Evolutionary conservation across 2,888 invertebrate species (phyloP), one percentile per base, ranked within the genome.

Genomic region (Brenthis daphne): DNA sequence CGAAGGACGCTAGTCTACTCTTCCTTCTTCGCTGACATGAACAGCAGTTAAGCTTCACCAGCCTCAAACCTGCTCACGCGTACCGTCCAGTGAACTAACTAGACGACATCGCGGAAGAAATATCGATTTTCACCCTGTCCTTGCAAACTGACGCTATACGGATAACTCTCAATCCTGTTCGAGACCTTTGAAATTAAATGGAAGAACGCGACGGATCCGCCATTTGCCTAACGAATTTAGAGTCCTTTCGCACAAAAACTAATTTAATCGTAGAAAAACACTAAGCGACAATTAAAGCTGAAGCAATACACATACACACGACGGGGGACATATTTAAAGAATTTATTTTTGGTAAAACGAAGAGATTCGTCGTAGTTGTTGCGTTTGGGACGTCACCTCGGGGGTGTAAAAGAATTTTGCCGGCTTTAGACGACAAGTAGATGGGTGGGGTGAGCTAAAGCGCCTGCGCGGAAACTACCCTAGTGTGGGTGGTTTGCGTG

Each of bases 401-500:
- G 84, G 88, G 89, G 87, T 89, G 89, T 86, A 84, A 82, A 82
- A 87, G 88, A 86, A 89, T 88, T 90, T 89, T 82, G 90, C 91
- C 91, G 92, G 91, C 82, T 86, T 79, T 80, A 78, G 80, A 81
- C 83, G 87, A 83, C 86, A 72, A 76, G 75, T 75, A 70, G 83
- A 84, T 85, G 89, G 91, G 92, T 89, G 91, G 90, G 91, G 92
- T 91, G 86, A 80, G 16, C 33, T 72, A 81, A 73, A 82, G 88
- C 92, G 92, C 71, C 80, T 89, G 91, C 92, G 91, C 89, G 89
- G 67, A 12, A 77, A 80, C 77, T 81, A 70, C 77, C 75, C 65
- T 76, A 72, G 89, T 90, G 89, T 89, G 89, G 77, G 88, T 87
- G 80, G 80, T 86, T 85, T 84, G 87, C 86, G 86, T 88, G 85